phyloP scores from a whole-genome alignment of 2,888 invertebrate genomes.

The Tetrapedia diversipes region DNA sequence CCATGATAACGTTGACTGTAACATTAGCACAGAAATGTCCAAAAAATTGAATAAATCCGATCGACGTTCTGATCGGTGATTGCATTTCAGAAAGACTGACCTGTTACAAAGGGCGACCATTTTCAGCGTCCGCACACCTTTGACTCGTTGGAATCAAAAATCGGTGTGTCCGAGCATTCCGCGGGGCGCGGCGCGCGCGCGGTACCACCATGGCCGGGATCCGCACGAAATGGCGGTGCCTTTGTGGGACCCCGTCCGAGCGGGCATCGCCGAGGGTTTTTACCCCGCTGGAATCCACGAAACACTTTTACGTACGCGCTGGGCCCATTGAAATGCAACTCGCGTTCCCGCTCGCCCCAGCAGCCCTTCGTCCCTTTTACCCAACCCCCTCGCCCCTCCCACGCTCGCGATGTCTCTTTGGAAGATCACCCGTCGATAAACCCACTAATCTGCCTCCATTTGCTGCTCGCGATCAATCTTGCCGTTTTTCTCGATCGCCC shows the following conservation, averaged over 20 bases:
- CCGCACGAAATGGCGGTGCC: conserved; percentile 73
- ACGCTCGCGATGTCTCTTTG: conserved; percentile 45
- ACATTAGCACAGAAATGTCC: no score
- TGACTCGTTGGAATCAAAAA: conserved; percentile 45
- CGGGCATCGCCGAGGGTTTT: conserved; percentile 77
- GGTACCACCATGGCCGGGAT: conserved; percentile 60
- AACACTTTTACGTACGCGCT: conserved; percentile 78
- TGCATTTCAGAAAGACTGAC: conserved; percentile 3
- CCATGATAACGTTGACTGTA: no score
- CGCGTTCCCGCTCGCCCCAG: conserved; percentile 76
- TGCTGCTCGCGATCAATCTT: conserved; percentile 66
- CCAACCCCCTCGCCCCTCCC: conserved; percentile 39
- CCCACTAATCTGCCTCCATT: conserved; percentile 73
- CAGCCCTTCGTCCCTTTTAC: conserved; percentile 57
- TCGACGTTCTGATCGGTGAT: no score
- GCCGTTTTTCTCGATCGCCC: conserved; percentile 58
- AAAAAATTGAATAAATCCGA: no score
- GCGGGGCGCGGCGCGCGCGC: conserved; percentile 46
- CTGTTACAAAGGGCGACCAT: background rate
- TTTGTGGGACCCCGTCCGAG: conserved; percentile 73
- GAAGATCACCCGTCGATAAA: conserved; percentile 71
- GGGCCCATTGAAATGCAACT: conserved; percentile 79
- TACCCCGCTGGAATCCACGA: conserved; percentile 79
- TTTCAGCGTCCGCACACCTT: conserved; percentile 23
- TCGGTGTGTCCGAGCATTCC: conserved; percentile 54